Evolutionary conservation across 2,797 vertebrate genomes (phyloP).

Genomic region (Limosa lapponica): DNA sequence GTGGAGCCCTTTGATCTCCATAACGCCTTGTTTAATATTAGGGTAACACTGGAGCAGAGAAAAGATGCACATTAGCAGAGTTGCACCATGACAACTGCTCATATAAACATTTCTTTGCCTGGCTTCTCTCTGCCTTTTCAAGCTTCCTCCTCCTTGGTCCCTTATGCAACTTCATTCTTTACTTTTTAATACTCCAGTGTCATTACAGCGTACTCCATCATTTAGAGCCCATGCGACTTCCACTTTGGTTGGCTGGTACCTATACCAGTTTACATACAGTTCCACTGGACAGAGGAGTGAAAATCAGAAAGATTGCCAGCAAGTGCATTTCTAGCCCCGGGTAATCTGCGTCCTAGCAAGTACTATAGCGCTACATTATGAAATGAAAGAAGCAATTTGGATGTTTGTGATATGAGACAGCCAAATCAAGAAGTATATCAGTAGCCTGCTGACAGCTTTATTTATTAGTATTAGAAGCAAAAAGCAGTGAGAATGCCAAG

Average conservation of each 20-base stretch:
- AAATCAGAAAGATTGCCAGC: background rate
- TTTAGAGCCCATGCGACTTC: background rate
- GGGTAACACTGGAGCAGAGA: background rate
- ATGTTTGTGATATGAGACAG: background rate
- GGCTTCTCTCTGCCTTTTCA: background rate
- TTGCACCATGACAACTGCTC: background rate
- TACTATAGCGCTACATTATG: background rate
- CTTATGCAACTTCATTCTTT: background rate
- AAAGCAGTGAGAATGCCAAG: background rate
- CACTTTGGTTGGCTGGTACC: background rate
- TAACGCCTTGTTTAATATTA: background rate
- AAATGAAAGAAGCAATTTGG: background rate
- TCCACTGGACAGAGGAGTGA: background rate
- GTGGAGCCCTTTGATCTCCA: background rate
- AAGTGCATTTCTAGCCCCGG: background rate
- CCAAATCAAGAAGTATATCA: background rate
- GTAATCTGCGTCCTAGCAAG: background rate
- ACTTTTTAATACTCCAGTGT: background rate
- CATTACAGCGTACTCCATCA: background rate
- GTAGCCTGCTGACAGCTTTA: background rate
- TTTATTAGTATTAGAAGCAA: background rate
- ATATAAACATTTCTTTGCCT: background rate
- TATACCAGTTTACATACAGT: background rate
- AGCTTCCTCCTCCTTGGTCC: background rate
- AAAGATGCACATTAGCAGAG: background rate